Evolutionary conservation across 2,797 vertebrate species (phyloP).

Genomic region (Bucorvus abyssinicus): DNA sequence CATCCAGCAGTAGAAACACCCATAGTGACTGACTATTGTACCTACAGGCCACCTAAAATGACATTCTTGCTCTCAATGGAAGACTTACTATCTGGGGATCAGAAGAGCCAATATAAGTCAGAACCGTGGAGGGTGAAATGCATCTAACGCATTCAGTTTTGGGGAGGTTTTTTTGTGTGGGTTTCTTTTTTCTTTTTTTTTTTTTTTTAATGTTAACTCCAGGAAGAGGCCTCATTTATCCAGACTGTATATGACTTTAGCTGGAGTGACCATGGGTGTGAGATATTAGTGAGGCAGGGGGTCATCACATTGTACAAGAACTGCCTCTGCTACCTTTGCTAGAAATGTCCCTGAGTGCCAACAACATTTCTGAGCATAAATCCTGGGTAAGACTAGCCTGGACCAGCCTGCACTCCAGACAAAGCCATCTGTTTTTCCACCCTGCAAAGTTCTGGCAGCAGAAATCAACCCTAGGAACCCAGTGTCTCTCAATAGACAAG

Average conservation of each 20-base stretch:
- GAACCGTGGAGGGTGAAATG: background rate
- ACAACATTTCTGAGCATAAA: background rate
- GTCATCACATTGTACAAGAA: background rate
- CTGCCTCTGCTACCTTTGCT: background rate
- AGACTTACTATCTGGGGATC: background rate
- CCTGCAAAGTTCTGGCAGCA: slow-evolving; percentile 24
- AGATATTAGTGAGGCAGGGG: background rate
- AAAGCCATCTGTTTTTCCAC: slow-evolving; percentile 36
- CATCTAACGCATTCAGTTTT: background rate
- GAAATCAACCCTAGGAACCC: background rate
- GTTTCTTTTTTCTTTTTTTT: no score
- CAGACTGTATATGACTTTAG: background rate
- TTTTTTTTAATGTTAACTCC: background rate
- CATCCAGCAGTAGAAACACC: background rate
- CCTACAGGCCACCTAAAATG: background rate
- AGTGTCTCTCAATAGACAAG: background rate
- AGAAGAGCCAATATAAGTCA: background rate
- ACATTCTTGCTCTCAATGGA: background rate
- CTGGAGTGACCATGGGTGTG: background rate
- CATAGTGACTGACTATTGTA: background rate
- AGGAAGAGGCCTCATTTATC: background rate
- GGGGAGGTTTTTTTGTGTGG: background rate
- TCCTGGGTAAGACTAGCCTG: background rate
- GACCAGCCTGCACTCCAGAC: slow-evolving; percentile 7
- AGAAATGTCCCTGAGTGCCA: background rate